Conservation (phyloP, 2,113 vertebrate species). For the Scopus umbretta region DNA sequence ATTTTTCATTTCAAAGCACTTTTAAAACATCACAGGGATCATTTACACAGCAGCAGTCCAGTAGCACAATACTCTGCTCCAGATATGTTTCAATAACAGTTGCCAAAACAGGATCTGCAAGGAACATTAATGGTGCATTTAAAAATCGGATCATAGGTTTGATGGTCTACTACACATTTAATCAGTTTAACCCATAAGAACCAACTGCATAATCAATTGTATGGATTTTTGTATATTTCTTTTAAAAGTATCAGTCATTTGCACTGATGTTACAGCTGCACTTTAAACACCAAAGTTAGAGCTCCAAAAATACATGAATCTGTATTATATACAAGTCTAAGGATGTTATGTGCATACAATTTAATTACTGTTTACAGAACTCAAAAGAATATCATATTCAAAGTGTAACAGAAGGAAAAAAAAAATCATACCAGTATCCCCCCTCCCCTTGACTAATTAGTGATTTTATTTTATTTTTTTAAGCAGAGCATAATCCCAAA, state of each 20-base stretch:
- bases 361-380: neutral
- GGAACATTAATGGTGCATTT: neutral
- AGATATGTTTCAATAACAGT: neutral
- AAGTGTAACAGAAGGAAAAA: neutral
- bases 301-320: neutral
- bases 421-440: neutral
- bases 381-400: neutral
- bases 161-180: neutral
- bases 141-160: neutral
- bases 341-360: neutral
- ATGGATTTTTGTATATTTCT: neutral
- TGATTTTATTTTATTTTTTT: neutral
- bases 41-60: neutral
- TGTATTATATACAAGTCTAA: neutral
- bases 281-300: neutral
- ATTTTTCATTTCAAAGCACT: slow-evolving; percentile 29
- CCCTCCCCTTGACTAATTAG: neutral
- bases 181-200: neutral
- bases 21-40: neutral
- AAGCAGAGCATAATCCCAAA: neutral
- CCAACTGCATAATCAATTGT: neutral
- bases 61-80: neutral
- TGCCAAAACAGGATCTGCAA: neutral
- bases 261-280: neutral
- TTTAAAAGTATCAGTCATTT: neutral